Evolutionary conservation across 2,888 invertebrate genomes (phyloP), one percentile per base, ranked within the genome.

Genomic region (Dioctria linearis): DNA sequence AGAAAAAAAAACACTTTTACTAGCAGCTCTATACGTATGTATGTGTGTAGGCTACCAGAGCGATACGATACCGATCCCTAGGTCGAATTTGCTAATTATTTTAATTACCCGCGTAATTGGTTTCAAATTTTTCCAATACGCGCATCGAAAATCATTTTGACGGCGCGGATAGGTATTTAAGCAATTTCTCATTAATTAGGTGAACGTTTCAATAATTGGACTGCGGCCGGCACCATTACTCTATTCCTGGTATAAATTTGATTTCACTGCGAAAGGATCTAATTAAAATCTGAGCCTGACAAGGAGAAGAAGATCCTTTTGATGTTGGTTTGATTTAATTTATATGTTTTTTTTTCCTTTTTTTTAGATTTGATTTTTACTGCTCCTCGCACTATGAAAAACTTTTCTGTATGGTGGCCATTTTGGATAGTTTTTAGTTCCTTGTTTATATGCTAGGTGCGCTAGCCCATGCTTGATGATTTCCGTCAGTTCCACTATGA

Each of bases 131-230:
- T 54, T 3, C 11, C 54, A 25, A 8, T 61, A 39, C 37, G 61
- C 37, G 6, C 11, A 11, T 51, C 39, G 61, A 61, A 61, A 61
- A 61, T 61, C 37, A 61, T 61, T 37, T 61, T 61, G 54, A 54
- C 54, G 25, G 25, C 25, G 25, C 25, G 25, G 25, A 2, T 25
- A 54, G 9, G n/a, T 8, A 54, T 11, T 54, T 54, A 54, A 54
- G 11, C 54, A 54, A 54, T 54, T 11, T 54, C 54, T 2, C n/a
- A 25, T 1, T 25, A 54, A 54, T 54, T 54, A 54, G 54, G 54
- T n/a, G 54, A 8, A 8, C n/a, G 54, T 4, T 54, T 8, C n/a
- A 11, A 25, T 25, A 25, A 54, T 54, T 54, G 11, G 4, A 2
- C 11, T 54, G 54, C 11, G n/a, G 11, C 54, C 4, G 0, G 4